Conservation (phyloP, 2,797 vertebrate genomes). For the Chrosomus eos region DNA sequence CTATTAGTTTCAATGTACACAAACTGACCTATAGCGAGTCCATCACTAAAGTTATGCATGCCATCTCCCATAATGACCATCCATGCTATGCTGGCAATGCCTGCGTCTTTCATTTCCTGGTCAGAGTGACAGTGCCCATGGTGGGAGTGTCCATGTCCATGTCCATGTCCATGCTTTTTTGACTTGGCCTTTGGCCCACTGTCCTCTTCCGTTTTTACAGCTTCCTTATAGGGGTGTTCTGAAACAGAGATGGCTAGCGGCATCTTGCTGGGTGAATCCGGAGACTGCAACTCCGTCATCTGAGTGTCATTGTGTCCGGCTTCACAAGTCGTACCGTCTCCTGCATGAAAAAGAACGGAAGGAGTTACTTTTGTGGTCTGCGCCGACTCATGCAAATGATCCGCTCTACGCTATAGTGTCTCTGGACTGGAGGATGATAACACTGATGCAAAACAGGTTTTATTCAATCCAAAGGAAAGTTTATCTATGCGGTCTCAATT, state of each 20-base stretch:
- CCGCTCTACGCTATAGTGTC: neutral
- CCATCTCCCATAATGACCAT: conserved; percentile 99
- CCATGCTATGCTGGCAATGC: conserved; percentile 97
- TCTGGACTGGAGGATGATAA: neutral
- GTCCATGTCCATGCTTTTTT: conserved; percentile 80
- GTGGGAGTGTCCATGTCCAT: conserved; percentile 87
- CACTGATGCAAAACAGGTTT: neutral
- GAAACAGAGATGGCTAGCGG: conserved; percentile 64
- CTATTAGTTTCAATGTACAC: neutral
- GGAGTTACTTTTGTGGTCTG: neutral
- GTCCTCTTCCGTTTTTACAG: conserved; percentile 55
- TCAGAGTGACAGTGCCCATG: conserved; percentile 96
- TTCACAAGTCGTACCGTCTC: conserved; percentile 29
- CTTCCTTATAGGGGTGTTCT: conserved; percentile 7
- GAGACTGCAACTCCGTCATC: conserved; percentile 84
- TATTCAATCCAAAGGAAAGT: neutral
- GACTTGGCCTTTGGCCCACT: conserved; percentile 69
- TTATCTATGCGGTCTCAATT: neutral
- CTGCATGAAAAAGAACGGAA: neutral
- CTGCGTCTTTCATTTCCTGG: conserved; percentile 95
- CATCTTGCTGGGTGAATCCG: conserved; percentile 83
- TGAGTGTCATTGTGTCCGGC: conserved; percentile 85
- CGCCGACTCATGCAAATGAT: neutral
- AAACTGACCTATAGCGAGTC: conserved; percentile 92
- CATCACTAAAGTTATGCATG: conserved; percentile 99